Evolutionary conservation across 1,140 invertebrate genomes (phyloP).

Genomic region (Sycophila sp.): DNA sequence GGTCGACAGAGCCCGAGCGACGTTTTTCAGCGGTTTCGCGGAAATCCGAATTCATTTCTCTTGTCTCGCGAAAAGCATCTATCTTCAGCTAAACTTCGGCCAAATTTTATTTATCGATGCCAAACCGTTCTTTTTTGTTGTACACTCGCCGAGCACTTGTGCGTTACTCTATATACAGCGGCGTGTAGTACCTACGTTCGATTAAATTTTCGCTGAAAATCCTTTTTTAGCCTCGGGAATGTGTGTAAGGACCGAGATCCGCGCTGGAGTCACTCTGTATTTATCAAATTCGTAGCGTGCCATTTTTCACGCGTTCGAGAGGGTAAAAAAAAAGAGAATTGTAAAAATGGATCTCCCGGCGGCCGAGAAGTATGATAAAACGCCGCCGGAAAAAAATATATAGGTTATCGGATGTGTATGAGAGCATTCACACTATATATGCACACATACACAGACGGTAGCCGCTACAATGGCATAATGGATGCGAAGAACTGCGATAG

Average conservation of each 20-base stretch:
- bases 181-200: too few species aligned
- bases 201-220: too few species aligned
- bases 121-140: too few species aligned
- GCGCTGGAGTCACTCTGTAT: neutral
- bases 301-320: neutral
- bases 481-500: constrained; percentile 15
- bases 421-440: neutral
- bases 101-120: constrained; percentile 6
- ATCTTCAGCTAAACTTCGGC: constrained; percentile 12
- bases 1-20: neutral
- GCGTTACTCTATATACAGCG: too few species aligned
- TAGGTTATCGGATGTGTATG: neutral
- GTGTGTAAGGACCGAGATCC: neutral
- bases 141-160: neutral
- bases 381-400: neutral
- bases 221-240: neutral
- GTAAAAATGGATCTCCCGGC: neutral
- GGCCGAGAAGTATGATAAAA: neutral
- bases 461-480: constrained; percentile 9
- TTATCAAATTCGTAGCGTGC: neutral
- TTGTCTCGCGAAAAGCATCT: constrained; percentile 5
- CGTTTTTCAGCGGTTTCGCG: constrained; percentile 4
- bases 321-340: too few species aligned
- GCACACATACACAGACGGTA: neutral
- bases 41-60: constrained; percentile 24